These are phyloP conservation scores for Leptobrachium ailaonicum DNA, from an alignment of 2,113 vertebrate genomes.

Conservation along the genomic window DNA sequence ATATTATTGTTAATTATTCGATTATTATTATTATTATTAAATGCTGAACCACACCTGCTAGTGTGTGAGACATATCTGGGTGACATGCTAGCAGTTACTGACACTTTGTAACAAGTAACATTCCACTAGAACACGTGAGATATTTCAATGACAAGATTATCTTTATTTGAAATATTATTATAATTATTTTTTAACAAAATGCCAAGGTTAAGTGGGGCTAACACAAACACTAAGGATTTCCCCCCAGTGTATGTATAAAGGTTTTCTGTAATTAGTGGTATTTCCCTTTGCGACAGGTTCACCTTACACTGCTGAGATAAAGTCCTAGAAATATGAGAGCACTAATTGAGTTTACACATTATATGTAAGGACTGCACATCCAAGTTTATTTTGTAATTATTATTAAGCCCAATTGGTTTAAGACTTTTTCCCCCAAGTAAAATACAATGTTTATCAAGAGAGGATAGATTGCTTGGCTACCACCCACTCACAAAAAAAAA, in stretches of 20 bases:
- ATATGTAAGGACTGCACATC: slow-evolving; percentile 66
- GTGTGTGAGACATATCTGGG: no score
- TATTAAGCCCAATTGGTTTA: slow-evolving; percentile 20
- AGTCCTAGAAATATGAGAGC: slow-evolving; percentile 4
- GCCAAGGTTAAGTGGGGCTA: slow-evolving; percentile 70
- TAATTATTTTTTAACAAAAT: slow-evolving; percentile 88
- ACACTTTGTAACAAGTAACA: background rate
- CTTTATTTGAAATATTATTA: slow-evolving; percentile 98
- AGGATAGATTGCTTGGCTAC: slow-evolving; percentile 9
- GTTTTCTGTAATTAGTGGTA: background rate
- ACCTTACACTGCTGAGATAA: background rate
- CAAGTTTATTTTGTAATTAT: slow-evolving; percentile 64
- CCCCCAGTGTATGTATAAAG: slow-evolving; percentile 29
- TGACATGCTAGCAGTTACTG: background rate
- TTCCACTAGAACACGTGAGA: slow-evolving; percentile 59
- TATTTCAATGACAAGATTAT: slow-evolving; percentile 90
- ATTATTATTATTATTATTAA: no score
- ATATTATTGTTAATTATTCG: no score
- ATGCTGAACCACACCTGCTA: no score
- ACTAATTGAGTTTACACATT: slow-evolving; percentile 43
- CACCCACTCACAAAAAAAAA: background rate
- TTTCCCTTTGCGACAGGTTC: background rate
- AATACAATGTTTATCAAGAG: slow-evolving; percentile 12
- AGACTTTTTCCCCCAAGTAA: background rate
- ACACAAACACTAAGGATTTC: slow-evolving; percentile 54